Evolutionary conservation across 2,888 invertebrate genomes (phyloP), one percentile per base, ranked within the genome.

Genomic region (Heliconius aoede): DNA sequence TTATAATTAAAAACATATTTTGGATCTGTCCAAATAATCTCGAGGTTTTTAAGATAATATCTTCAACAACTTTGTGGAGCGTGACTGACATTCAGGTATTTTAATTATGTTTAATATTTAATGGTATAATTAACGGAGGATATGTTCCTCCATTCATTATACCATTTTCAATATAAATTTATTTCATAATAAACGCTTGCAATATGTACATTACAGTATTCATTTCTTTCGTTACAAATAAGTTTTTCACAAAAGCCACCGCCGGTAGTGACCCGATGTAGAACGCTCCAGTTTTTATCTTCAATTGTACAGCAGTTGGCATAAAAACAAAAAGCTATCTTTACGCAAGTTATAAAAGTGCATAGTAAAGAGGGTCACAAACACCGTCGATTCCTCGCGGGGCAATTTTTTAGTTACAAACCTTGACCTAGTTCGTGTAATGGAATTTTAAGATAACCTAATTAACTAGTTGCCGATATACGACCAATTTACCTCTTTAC

Each of bases 371-470:
- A 71, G 58, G 40, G 65, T 74, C 71, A 58, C 71, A 74, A 71
- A 58, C 71, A 72, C 69, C 51, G 46, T 62, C 71, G 46, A 58
- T 65, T 62, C 73, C 67, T 73, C 76, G 76, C 30, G 73, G 68
- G 46, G 71, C 73, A 74, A 64, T 74, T 77, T 74, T 74, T 71
- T 73, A 65, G 40, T 40, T 71, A n/a, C 46, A 58, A 65, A 74
- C 80, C 80, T 80, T 78, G 78, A 78, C 80, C 80, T 55, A 80
- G 46, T 80, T 80, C 58, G 69, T 73, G 71, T 78, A 75, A 76
- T 80, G 76, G 73, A 73, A 74, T 78, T 76, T 73, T 55, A 62
- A 76, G 76, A 73, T 73, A 76, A 76, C 69, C 61, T 73, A 76
- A 76, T 73, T 76, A 76, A 62, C 72, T 51, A 75, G 68, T 30